Evolutionary conservation across 2,113 vertebrate genomes (phyloP).

Genomic region (Aptenodytes forsteri): DNA sequence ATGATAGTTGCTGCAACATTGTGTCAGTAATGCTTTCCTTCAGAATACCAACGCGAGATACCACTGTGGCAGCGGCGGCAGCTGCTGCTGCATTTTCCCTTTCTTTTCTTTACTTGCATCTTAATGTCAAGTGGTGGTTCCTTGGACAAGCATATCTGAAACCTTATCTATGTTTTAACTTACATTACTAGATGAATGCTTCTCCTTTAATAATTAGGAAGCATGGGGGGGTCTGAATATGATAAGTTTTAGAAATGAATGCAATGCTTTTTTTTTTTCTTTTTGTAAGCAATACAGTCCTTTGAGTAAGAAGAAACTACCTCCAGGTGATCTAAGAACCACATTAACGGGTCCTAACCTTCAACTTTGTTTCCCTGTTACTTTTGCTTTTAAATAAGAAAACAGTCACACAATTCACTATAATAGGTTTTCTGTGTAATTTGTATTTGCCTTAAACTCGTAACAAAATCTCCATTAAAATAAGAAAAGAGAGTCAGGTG

Average conservation of each 20-base stretch:
- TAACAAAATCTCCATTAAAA: neutral
- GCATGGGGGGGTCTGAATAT: neutral
- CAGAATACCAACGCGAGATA: constrained; percentile 37
- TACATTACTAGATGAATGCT: neutral
- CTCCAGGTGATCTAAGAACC: neutral
- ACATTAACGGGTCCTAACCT: neutral
- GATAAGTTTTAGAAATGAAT: neutral
- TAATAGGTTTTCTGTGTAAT: neutral
- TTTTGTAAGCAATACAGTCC: neutral
- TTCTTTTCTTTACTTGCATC: neutral
- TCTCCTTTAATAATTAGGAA: neutral
- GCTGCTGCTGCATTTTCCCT: neutral
- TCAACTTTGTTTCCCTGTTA: neutral
- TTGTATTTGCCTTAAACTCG: neutral
- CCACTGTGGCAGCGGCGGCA: neutral
- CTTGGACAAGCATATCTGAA: neutral
- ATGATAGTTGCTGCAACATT: neutral
- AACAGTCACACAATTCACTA: neutral
- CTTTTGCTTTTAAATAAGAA: neutral
- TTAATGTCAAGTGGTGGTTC: neutral
- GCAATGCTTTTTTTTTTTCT: neutral
- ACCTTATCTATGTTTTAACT: neutral
- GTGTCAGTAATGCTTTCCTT: constrained; percentile 38
- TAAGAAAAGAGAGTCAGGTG: neutral
- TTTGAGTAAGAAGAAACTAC: neutral